These are phyloP conservation scores for Drosophila ezoana DNA, from an alignment of 2,888 invertebrate genomes.

Conservation along the genomic window DNA sequence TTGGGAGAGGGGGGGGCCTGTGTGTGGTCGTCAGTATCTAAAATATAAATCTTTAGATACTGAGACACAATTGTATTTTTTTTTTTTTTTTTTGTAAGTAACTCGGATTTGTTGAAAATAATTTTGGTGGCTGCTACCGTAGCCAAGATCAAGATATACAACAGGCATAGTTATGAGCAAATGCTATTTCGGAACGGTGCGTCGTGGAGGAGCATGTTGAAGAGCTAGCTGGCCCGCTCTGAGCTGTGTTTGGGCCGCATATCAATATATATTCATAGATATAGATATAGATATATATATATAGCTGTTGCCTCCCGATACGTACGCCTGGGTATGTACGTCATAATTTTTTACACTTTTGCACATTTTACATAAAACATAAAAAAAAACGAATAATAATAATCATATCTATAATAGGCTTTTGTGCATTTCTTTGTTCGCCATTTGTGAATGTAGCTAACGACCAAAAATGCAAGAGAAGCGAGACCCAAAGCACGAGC, in stretches of 20 bases:
- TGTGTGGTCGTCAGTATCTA: neutral
- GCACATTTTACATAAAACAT: neutral
- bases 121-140: neutral
- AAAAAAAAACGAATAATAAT: neutral
- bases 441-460: conserved; percentile 9
- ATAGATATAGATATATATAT: neutral
- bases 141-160: neutral
- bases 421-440: neutral
- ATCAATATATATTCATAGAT: neutral
- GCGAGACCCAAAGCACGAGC: conserved; percentile 7
- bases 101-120: neutral
- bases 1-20: too few relatives aligned
- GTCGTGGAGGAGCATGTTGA: neutral
- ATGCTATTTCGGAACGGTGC: neutral
- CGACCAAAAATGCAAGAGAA: conserved; percentile 43
- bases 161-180: conserved; percentile 3
- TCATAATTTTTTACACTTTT: neutral
- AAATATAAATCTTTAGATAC: conserved; percentile 1
- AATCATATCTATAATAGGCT: too few relatives aligned
- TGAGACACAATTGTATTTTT: neutral
- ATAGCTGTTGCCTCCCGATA: conserved; percentile 6
- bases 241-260: conserved; percentile 1
- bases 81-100: neutral
- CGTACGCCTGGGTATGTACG: conserved; percentile 11
- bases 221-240: conserved; percentile 2